Evolutionary conservation across 2,888 invertebrate species (phyloP).

Genomic region (Erebia aethiops): DNA sequence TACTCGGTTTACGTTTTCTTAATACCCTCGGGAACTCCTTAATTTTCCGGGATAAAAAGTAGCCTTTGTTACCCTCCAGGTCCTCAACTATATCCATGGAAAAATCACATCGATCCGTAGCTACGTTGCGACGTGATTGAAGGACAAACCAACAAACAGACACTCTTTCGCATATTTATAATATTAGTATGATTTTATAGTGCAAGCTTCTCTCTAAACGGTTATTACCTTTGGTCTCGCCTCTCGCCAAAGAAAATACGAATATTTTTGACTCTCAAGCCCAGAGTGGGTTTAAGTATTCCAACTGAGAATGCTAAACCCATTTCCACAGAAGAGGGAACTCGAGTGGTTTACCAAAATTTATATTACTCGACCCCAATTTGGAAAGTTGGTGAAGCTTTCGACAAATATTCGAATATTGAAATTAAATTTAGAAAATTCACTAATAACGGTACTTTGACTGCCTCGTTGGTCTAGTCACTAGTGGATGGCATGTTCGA

Average conservation of each 20-base stretch:
- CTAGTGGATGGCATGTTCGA: too few species aligned
- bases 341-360: slow-evolving; percentile 19
- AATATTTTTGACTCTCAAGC: slow-evolving; percentile 13
- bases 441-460: background rate
- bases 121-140: too few species aligned
- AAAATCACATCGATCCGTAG: too few species aligned
- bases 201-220: background rate
- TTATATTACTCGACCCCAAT: slow-evolving; percentile 16
- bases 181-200: background rate
- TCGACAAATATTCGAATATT: background rate
- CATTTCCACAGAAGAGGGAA: slow-evolving; percentile 8
- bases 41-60: too few species aligned
- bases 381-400: slow-evolving; percentile 12
- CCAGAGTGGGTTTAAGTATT: slow-evolving; percentile 9
- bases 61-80: too few species aligned
- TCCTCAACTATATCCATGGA: too few species aligned
- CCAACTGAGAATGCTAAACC: slow-evolving; percentile 7
- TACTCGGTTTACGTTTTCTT: too few species aligned
- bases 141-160: too few species aligned
- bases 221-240: slow-evolving; percentile 9
- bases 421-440: background rate
- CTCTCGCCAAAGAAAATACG: slow-evolving; percentile 10
- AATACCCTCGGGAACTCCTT: too few species aligned
- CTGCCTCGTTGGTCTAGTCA: too few species aligned
- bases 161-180: too few species aligned